Conservation (phyloP, 2,113 vertebrate species). For the Camelus dromedarius region DNA sequence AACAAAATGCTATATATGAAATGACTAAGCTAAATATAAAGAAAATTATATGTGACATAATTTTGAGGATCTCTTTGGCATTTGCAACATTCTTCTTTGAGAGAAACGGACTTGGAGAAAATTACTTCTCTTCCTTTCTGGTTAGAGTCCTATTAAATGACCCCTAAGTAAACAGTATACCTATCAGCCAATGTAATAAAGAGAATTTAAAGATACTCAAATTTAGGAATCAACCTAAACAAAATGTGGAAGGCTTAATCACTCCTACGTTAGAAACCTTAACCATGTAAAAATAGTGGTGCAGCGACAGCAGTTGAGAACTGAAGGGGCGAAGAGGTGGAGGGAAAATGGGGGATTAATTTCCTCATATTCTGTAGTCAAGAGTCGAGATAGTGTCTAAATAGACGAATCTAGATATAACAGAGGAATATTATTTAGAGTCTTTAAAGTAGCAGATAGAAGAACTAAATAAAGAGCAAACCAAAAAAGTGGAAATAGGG, state of each 20-base stretch:
- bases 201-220: background rate
- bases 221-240: background rate
- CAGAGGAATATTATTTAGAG: background rate
- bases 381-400: background rate
- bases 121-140: background rate
- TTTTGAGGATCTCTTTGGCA: background rate
- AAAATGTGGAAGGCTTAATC: background rate
- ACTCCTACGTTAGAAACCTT: background rate
- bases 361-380: background rate
- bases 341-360: background rate
- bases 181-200: background rate
- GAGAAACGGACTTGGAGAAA: background rate
- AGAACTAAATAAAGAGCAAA: slow-evolving; percentile 23
- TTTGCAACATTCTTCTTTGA: background rate
- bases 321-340: background rate
- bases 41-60: background rate
- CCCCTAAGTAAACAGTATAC: background rate
- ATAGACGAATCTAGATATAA: background rate
- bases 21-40: background rate
- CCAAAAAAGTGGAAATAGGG: background rate
- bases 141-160: background rate
- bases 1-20: background rate
- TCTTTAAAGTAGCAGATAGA: background rate
- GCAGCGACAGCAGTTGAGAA: background rate
- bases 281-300: background rate